Percentiles rank a stretch among this genome's conserved stretches.
These are phyloP conservation scores for Atlantisia rogersi DNA, from an alignment of 2,113 vertebrate genomes.

Conservation along the genomic window DNA sequence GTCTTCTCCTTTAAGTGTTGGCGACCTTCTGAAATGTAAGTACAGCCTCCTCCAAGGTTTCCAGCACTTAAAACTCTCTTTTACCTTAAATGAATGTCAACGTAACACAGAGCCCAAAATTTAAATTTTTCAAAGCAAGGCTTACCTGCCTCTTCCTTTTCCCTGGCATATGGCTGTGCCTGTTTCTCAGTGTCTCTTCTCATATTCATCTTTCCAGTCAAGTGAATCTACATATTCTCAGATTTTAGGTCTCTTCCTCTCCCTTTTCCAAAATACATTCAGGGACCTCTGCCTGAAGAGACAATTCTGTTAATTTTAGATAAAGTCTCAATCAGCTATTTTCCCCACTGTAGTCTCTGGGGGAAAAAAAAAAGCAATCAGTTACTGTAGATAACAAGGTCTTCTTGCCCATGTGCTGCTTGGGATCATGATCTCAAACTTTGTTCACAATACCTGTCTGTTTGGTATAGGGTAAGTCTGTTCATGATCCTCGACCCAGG, in stretches of 20 bases:
- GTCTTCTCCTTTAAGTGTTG: neutral
- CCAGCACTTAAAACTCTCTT: neutral
- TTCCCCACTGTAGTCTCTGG: neutral
- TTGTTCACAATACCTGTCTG: neutral
- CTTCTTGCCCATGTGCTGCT: neutral
- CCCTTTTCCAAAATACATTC: neutral
- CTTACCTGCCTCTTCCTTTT: neutral
- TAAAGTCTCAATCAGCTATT: neutral
- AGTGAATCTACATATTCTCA: neutral
- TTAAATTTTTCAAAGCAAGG: neutral
- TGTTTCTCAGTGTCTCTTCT: neutral
- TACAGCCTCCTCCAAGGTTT: neutral
- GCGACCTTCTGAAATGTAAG: neutral
- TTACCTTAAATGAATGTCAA: neutral
- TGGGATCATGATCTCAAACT: neutral
- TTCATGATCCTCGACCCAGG: neutral
- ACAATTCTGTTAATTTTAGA: neutral
- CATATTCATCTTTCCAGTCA: neutral
- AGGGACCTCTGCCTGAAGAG: neutral
- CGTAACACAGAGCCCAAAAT: neutral
- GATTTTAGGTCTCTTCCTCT: neutral
- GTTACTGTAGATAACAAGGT: neutral
- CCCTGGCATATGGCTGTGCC: neutral
- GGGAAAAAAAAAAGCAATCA: neutral
- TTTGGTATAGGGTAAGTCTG: neutral